Evolutionary conservation across 2,113 vertebrate species (phyloP).

Genomic region (Rhipidura dahli): DNA sequence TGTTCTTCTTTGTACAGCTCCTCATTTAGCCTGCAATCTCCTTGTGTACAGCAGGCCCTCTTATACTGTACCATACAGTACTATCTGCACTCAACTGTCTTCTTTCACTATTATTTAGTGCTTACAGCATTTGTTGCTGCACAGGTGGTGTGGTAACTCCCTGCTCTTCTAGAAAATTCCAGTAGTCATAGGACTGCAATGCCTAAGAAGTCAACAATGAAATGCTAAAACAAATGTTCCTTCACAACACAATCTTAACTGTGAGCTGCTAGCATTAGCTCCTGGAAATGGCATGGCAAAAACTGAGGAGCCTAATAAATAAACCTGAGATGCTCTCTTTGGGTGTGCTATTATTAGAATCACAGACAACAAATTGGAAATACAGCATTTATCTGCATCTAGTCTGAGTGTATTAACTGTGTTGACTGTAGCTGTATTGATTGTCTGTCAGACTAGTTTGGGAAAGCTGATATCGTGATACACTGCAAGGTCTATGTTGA

Average conservation of each 20-base stretch:
- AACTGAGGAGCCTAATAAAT: not conserved
- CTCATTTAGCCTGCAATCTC: not conserved
- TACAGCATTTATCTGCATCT: constrained; percentile 14
- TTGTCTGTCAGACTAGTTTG: not conserved
- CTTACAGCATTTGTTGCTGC: not conserved
- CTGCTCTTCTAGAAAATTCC: constrained; percentile 20
- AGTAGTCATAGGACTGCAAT: not conserved
- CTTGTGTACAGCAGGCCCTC: not conserved
- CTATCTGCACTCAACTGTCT: not conserved
- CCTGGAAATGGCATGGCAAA: not conserved
- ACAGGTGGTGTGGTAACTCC: not conserved
- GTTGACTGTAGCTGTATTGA: constrained; percentile 18
- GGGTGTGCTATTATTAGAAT: constrained; percentile 25
- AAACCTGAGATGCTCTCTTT: not conserved
- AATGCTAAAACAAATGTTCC: not conserved
- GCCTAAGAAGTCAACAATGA: not conserved
- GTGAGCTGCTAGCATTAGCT: not conserved
- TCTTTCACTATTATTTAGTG: not conserved
- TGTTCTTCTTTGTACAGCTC: not conserved
- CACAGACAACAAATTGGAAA: not conserved
- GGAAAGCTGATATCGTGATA: not conserved
- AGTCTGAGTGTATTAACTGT: not conserved
- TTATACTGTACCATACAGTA: not conserved
- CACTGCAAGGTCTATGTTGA: not conserved
- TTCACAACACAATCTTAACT: not conserved